Evolutionary conservation across 1,140 invertebrate species (phyloP), one percentile per base, ranked within the genome.

Genomic region (Sitobion miscanthi): DNA sequence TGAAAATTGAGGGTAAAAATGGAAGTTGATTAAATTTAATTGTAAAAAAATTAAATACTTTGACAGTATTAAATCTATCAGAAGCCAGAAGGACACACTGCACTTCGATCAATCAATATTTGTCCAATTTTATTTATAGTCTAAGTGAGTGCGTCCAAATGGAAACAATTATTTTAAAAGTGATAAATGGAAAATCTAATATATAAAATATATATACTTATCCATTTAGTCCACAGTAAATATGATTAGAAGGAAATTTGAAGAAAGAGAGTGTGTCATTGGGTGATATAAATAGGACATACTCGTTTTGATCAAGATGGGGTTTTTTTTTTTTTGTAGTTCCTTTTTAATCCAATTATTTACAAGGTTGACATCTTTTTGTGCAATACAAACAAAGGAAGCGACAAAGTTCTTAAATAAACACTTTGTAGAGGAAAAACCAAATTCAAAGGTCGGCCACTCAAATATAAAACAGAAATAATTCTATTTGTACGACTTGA

Each of bases 321-420:
- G 42, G 23, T 30, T 3, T 85, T 85, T 85, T 42, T 42, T 82
- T 82, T 85, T 85, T 42, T 54, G 52, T 54, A 54, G 23, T 42
- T 42, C 11, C 38, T 87, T 87, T 49, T 87, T 87, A 87, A 87
- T 87, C 47, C 47, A 87, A 87, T 87, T 87, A 87, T 87, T 87
- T 87, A 87, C 45, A 47, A 21, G 45, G 86, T 87, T 49, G 86
- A 87, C 86, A 87, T 49, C 0, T 49, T 87, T 52, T 87, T 87
- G 86, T 49, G 17, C 1, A 87, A 49, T n/a, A 35, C 86, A 87
- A 87, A 87, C n/a, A 49, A 49, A 87, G 7, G 4, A n/a, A 30
- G 30, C 25, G 9, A 35, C 45, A 35, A 87, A 87, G 17, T 87
- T 52, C 30, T 87, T 49, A 87, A 49, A 87, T 21, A 87, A 87